A percentile compares a stretch with the other conserved stretches of the same genome.
phyloP scores from a whole-genome alignment of 2,888 invertebrate genomes.

The Acronicta aceris region DNA sequence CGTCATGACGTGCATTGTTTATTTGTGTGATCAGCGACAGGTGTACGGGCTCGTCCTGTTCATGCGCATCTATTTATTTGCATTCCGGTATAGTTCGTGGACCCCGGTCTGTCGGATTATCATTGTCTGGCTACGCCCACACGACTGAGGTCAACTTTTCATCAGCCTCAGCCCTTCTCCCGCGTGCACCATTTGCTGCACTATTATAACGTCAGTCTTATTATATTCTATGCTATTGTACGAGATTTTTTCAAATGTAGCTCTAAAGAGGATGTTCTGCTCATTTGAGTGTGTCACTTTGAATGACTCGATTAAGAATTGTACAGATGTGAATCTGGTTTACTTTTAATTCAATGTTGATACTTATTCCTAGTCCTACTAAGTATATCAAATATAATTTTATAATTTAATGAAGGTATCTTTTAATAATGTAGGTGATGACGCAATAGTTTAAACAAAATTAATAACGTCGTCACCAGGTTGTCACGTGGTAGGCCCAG shows the following conservation, averaged over 20 bases:
- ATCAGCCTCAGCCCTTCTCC: conserved; percentile 63
- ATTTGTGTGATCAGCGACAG: conserved; percentile 81
- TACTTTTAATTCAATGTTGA: conserved; percentile 10
- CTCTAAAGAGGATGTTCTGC: conserved; percentile 40
- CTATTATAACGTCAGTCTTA: conserved; percentile 63
- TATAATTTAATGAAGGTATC: no score
- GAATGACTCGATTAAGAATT: conserved; percentile 22
- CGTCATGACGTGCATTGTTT: conserved; percentile 84
- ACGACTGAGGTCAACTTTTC: conserved; percentile 75
- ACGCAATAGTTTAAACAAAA: conserved; percentile 31
- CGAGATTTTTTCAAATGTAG: conserved; percentile 56
- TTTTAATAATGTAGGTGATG: no score
- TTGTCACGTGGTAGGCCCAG: conserved; percentile 65
- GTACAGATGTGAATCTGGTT: conserved; percentile 32
- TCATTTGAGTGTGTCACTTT: conserved; percentile 38
- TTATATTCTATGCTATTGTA: conserved; percentile 59
- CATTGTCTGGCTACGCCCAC: conserved; percentile 78
- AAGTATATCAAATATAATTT: no score
- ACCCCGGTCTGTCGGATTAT: conserved; percentile 77
- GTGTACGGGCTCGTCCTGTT: conserved; percentile 84
- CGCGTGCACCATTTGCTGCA: conserved; percentile 60
- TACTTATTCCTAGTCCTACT: neutral
- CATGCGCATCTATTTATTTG: conserved; percentile 86
- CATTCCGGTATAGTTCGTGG: conserved; percentile 85
- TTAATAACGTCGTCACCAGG: conserved; percentile 53